Conservation (phyloP, 1,140 invertebrate species). For the Centruroides sculpturatus region DNA sequence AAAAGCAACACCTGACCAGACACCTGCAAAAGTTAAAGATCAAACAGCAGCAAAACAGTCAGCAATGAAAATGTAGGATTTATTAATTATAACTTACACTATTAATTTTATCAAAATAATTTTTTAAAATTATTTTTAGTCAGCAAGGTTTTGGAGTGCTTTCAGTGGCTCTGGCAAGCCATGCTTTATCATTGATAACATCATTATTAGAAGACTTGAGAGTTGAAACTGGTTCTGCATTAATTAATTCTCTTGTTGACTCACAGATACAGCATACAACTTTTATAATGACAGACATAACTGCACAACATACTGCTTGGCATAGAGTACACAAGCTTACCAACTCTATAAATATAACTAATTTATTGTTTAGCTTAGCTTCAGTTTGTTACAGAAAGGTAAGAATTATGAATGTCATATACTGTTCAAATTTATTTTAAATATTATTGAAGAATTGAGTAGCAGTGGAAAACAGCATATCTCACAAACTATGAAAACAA, state of each 20-base stretch:
- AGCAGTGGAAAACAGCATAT: no score
- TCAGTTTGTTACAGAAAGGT: conserved; percentile 75
- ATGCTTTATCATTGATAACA: conserved; percentile 49
- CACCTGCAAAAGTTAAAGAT: conserved; percentile 48
- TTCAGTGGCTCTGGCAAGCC: conserved; percentile 59
- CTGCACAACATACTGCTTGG: conserved; percentile 42
- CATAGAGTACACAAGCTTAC: conserved; percentile 50
- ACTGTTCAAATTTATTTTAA: no score
- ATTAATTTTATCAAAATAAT: background rate
- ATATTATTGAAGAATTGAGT: no score
- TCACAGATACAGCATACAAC: conserved; percentile 1
- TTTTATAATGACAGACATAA: conserved; percentile 7
- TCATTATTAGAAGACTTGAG: conserved; percentile 51
- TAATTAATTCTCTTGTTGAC: conserved; percentile 1
- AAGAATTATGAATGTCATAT: conserved; percentile 1
- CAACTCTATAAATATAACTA: conserved; percentile 48
- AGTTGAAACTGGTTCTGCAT: conserved; percentile 30
- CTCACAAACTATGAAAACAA: no score
- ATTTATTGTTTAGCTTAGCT: conserved; percentile 70
- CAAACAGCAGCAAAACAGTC: conserved; percentile 35
- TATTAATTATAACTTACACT: background rate
- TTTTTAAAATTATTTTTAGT: conserved; percentile 1
- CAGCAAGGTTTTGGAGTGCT: conserved; percentile 42
- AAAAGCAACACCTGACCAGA: conserved; percentile 35
- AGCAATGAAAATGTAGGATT: conserved; percentile 49